A percentile compares a stretch with the other conserved stretches of the same genome.
These are phyloP conservation scores for Bubo bubo DNA, from an alignment of 2,113 vertebrate genomes.

Conservation along the genomic window DNA sequence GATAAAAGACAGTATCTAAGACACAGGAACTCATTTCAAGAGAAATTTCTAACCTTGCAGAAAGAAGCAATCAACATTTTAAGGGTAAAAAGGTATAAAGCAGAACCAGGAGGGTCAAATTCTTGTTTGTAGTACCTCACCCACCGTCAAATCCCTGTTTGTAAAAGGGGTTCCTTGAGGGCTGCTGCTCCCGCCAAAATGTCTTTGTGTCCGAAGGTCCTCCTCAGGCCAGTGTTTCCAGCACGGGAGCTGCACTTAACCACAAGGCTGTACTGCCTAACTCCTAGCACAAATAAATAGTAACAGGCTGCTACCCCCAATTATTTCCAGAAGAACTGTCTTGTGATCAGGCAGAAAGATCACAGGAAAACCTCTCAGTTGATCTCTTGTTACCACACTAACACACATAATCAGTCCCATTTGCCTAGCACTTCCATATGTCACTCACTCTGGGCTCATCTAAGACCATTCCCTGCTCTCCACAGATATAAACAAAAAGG, in stretches of 20 bases:
- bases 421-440: rapidly evolving
- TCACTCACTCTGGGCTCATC: rapidly evolving
- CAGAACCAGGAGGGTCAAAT: rapidly evolving
- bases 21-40: background rate
- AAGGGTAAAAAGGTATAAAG: rapidly evolving
- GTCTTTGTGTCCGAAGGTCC: rapidly evolving
- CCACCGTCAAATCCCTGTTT: rapidly evolving
- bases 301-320: rapidly evolving
- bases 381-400: background rate
- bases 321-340: rapidly evolving
- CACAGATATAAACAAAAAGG: background rate
- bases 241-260: background rate
- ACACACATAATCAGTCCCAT: rapidly evolving
- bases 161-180: too few relatives aligned
- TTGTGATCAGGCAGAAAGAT: rapidly evolving
- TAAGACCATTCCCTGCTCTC: background rate
- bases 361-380: rapidly evolving
- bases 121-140: background rate
- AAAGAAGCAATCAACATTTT: background rate
- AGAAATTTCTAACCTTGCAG: background rate
- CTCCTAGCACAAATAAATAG: background rate
- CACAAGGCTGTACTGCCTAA: rapidly evolving
- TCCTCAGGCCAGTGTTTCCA: rapidly evolving
- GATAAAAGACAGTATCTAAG: rapidly evolving
- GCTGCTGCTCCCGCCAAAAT: rapidly evolving